Evolutionary conservation across 2,888 invertebrate species (phyloP).

Genomic region (Brachypterus glaber): DNA sequence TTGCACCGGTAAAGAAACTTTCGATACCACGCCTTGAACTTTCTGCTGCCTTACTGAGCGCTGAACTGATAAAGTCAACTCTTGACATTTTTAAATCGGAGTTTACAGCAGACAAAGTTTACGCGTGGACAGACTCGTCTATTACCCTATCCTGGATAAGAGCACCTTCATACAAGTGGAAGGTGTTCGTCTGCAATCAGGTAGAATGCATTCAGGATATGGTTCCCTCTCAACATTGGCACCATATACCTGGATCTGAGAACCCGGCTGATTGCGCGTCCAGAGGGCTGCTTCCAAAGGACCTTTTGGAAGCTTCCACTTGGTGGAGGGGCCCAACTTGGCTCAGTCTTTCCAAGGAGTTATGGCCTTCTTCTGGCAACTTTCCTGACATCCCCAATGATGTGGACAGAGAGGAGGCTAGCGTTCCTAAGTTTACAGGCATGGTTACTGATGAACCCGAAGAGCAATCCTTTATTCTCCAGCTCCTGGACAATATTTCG

Average conservation of each 20-base stretch:
- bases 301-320: not conserved
- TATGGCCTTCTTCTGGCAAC: too few species aligned
- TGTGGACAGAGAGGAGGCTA: too few species aligned
- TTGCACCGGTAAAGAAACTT: not conserved
- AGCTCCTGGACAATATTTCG: too few species aligned
- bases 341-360: not conserved
- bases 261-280: constrained; percentile 1
- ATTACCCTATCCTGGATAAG: constrained; percentile 1
- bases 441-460: too few species aligned
- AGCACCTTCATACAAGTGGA: constrained; percentile 1
- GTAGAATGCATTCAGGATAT: constrained; percentile 1
- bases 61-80: not conserved
- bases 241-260: not conserved
- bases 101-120: not conserved
- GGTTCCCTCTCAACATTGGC: not conserved
- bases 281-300: not conserved
- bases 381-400: too few species aligned
- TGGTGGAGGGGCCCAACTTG: not conserved
- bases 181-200: constrained; percentile 2
- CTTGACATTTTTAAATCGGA: not conserved
- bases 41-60: too few species aligned
- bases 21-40: not conserved
- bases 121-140: constrained; percentile 4
- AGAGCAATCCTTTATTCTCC: too few species aligned
- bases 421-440: too few species aligned